Percentiles rank a stretch among this genome's conserved stretches.
Evolutionary conservation across 2,888 invertebrate genomes (phyloP).

Genomic region (Lamellibrachia columna): DNA sequence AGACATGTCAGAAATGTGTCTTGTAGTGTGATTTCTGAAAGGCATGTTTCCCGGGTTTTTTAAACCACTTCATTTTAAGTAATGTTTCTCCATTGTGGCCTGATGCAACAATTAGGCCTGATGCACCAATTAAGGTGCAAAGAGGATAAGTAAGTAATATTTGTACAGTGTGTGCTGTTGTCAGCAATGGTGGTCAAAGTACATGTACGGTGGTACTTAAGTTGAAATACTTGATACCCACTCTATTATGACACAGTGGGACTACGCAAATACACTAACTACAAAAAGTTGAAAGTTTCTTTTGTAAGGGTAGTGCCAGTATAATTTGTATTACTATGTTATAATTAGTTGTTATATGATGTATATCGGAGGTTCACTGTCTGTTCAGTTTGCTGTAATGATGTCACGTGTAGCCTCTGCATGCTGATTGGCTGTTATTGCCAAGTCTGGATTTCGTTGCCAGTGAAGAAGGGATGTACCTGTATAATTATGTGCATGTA

Average conservation of each 20-base stretch:
- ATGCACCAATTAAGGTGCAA: no score
- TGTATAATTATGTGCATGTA: neutral
- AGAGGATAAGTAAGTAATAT: no score
- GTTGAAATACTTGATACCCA: neutral
- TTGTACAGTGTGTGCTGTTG: neutral
- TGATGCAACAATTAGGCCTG: no score
- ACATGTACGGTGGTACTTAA: neutral
- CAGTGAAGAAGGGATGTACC: neutral
- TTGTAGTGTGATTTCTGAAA: neutral
- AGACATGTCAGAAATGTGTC: neutral
- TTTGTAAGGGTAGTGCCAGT: neutral
- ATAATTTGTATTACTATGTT: neutral
- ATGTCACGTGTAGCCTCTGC: neutral
- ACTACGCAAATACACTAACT: neutral
- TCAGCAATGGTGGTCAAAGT: neutral
- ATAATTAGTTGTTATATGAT: neutral
- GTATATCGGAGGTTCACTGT: neutral
- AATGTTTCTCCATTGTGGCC: neutral
- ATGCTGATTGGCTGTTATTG: neutral
- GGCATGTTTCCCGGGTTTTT: neutral
- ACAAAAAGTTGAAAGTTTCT: neutral
- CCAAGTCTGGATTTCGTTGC: neutral
- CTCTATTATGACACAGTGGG: neutral
- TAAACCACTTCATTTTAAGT: neutral
- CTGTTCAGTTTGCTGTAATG: neutral